A percentile compares a stretch with the other conserved stretches of the same genome.
phyloP scores from a whole-genome alignment of 2,113 vertebrate genomes.

The Hymenochirus boettgeri region DNA sequence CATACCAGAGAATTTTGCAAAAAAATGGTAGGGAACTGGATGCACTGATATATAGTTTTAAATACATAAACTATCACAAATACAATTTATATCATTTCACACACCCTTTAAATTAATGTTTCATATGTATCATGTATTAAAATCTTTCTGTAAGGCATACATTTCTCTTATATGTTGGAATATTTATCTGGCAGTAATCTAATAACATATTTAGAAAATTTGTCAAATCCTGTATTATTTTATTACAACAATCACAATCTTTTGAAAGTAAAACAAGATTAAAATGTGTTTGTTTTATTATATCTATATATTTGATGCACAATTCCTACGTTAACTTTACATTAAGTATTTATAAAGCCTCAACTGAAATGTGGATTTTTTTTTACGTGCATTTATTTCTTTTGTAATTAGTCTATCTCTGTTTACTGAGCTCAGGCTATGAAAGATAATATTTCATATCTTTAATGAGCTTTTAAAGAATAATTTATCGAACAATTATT shows the following conservation, averaged over 20 bases:
- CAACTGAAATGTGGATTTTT: slow-evolving; percentile 70
- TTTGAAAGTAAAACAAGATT: slow-evolving; percentile 76
- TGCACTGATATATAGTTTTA: no score
- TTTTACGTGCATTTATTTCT: slow-evolving; percentile 75
- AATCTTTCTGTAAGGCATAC: slow-evolving; percentile 67
- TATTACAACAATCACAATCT: slow-evolving; percentile 78
- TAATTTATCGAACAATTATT: slow-evolving; percentile 79
- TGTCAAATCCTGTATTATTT: slow-evolving; percentile 81
- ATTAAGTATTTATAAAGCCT: slow-evolving; percentile 86
- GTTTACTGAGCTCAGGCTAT: slow-evolving; percentile 67
- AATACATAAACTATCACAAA: no score
- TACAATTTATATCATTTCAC: no score
- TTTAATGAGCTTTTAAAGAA: slow-evolving; percentile 79
- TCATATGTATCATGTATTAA: no score
- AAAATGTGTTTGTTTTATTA: slow-evolving; percentile 78
- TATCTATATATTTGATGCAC: slow-evolving; percentile 84
- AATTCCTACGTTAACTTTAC: slow-evolving; percentile 78
- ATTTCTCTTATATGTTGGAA: slow-evolving; percentile 74
- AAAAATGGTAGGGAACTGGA: no score
- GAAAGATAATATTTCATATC: slow-evolving; percentile 79
- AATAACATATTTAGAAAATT: slow-evolving; percentile 69
- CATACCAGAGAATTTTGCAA: no score
- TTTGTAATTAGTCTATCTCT: slow-evolving; percentile 77
- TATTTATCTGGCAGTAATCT: slow-evolving; percentile 74
- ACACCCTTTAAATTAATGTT: no score